Evolutionary conservation across 2,797 vertebrate genomes (phyloP).

Genomic region (Melanotaenia maccullochi): DNA sequence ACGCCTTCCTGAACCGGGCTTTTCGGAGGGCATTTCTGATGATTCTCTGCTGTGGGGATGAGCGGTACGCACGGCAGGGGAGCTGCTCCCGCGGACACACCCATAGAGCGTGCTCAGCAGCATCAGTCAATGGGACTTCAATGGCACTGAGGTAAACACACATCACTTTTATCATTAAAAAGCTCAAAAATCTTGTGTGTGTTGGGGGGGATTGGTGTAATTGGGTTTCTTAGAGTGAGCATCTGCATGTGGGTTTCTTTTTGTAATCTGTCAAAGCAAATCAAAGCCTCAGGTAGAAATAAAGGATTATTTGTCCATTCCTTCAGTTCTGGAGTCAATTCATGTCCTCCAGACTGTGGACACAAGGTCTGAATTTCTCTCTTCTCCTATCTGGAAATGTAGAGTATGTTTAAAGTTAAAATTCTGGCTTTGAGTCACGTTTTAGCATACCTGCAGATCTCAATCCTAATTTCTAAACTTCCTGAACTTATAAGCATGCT

Average conservation of each 20-base stretch:
- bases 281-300: slow-evolving; percentile 2
- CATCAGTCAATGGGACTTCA: slow-evolving; percentile 83
- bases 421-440: background rate
- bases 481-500: background rate
- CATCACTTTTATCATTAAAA: background rate
- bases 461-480: background rate
- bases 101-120: slow-evolving; percentile 68
- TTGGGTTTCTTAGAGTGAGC: slow-evolving; percentile 10
- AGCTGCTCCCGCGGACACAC: slow-evolving; percentile 74
- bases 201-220: background rate
- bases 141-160: slow-evolving; percentile 82
- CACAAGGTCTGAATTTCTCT: background rate
- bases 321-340: background rate
- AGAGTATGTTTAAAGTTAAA: background rate
- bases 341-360: background rate
- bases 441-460: background rate
- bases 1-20: slow-evolving; percentile 86
- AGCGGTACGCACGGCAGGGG: slow-evolving; percentile 74
- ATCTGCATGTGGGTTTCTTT: slow-evolving; percentile 21
- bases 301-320: slow-evolving; percentile 12
- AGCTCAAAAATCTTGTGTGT: background rate
- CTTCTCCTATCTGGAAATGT: background rate
- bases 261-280: slow-evolving; percentile 18
- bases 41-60: slow-evolving; percentile 85
- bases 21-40: slow-evolving; percentile 86